phyloP scores from a whole-genome alignment of 2,797 vertebrate genomes.

The Hirundo rustica region DNA sequence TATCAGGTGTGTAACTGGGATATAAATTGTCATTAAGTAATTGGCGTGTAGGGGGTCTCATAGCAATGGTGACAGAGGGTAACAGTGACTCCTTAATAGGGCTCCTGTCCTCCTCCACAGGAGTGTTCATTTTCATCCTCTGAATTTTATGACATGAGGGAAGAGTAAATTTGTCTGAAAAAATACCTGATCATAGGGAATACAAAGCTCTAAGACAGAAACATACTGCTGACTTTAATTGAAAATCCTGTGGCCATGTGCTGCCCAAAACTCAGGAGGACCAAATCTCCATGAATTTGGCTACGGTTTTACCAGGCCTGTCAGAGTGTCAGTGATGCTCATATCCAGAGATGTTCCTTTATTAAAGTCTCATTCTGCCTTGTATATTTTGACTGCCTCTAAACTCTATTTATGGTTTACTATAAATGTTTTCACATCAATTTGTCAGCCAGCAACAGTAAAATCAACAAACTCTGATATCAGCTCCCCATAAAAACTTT shows the following conservation, averaged over 20 bases:
- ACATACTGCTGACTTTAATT: background rate
- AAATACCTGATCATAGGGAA: background rate
- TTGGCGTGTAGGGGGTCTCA: background rate
- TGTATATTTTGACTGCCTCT: background rate
- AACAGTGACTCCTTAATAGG: background rate
- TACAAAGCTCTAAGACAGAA: background rate
- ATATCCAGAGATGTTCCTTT: background rate
- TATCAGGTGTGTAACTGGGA: background rate
- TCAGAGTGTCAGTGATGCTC: background rate
- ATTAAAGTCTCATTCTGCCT: background rate
- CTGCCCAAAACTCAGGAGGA: background rate
- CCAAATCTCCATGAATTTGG: background rate
- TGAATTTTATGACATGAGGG: background rate
- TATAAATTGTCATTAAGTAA: background rate
- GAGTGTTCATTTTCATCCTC: background rate
- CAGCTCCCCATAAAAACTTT: background rate
- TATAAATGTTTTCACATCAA: background rate
- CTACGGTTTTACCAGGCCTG: background rate
- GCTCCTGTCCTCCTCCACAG: background rate
- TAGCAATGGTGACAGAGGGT: background rate
- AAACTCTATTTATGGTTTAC: background rate
- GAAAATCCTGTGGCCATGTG: background rate
- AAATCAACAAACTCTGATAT: background rate
- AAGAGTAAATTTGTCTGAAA: background rate
- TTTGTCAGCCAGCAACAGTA: background rate